These are phyloP conservation scores for Megaptera novaeangliae DNA, from an alignment of 2,113 vertebrate genomes.

Conservation along the genomic window DNA sequence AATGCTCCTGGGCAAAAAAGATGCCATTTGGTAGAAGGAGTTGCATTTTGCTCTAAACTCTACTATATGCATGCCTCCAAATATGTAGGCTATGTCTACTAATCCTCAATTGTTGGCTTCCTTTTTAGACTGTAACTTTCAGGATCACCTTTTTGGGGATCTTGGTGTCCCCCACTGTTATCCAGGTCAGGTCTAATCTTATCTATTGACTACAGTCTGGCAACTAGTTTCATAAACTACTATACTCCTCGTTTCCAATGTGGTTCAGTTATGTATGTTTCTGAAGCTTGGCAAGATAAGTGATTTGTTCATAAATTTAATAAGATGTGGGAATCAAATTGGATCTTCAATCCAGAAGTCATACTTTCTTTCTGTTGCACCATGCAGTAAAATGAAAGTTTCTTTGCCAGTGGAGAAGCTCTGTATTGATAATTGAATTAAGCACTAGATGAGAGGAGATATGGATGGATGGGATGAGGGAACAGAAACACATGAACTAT, in stretches of 20 bases:
- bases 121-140: not conserved
- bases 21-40: not conserved
- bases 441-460: not conserved
- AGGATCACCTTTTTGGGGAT: not conserved
- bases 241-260: not conserved
- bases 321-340: not conserved
- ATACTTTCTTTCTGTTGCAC: not conserved
- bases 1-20: not conserved
- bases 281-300: not conserved
- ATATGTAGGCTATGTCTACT: not conserved
- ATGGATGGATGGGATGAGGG: not conserved
- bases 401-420: not conserved
- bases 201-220: not conserved
- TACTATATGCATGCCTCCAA: no score
- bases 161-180: not conserved
- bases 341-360: not conserved
- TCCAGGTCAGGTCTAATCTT: not conserved
- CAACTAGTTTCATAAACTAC: not conserved
- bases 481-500: not conserved
- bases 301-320: not conserved
- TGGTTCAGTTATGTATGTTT: not conserved
- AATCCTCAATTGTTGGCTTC: not conserved
- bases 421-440: not conserved
- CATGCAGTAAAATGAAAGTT: not conserved
- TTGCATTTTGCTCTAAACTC: not conserved